Percentiles rank a stretch among this genome's conserved stretches.
Evolutionary conservation across 2,797 vertebrate species (phyloP).

Genomic region (Centroberyx gerrardi): DNA sequence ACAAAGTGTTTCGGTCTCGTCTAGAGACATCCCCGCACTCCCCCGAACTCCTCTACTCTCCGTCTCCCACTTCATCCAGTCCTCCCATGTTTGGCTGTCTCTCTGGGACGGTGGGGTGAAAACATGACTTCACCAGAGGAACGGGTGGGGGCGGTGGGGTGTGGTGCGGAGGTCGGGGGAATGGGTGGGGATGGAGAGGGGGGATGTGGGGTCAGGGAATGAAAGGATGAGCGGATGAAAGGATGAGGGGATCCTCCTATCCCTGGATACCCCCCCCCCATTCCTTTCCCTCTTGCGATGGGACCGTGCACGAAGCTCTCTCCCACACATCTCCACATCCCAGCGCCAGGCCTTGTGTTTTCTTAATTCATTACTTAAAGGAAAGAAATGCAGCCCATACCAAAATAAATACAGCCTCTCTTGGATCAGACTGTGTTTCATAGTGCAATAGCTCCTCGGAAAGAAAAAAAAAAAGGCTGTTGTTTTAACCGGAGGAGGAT

Average conservation of each 20-base stretch:
- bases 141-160: neutral
- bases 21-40: slow-evolving; percentile 36
- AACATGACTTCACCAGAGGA: slow-evolving; percentile 61
- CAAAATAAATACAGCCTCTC: slow-evolving; percentile 84
- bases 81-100: slow-evolving; percentile 66
- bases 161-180: no score
- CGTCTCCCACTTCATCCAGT: slow-evolving; percentile 57
- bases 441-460: slow-evolving; percentile 78
- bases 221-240: slow-evolving; percentile 52
- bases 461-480: slow-evolving; percentile 67
- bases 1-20: slow-evolving; percentile 41
- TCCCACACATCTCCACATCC: slow-evolving; percentile 90
- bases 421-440: slow-evolving; percentile 80
- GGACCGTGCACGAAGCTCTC: slow-evolving; percentile 86
- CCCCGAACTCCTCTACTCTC: slow-evolving; percentile 49
- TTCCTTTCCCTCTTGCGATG: slow-evolving; percentile 73
- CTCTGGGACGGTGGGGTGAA: slow-evolving; percentile 51
- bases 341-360: slow-evolving; percentile 84
- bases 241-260: slow-evolving; percentile 56
- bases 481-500: slow-evolving; percentile 84
- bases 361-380: slow-evolving; percentile 88
- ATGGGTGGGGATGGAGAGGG: neutral
- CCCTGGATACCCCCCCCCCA: slow-evolving; percentile 56
- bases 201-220: slow-evolving; percentile 47
- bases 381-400: slow-evolving; percentile 81